Conservation (phyloP, 2,113 vertebrate genomes). For the Pelmatolapia mariae region DNA sequence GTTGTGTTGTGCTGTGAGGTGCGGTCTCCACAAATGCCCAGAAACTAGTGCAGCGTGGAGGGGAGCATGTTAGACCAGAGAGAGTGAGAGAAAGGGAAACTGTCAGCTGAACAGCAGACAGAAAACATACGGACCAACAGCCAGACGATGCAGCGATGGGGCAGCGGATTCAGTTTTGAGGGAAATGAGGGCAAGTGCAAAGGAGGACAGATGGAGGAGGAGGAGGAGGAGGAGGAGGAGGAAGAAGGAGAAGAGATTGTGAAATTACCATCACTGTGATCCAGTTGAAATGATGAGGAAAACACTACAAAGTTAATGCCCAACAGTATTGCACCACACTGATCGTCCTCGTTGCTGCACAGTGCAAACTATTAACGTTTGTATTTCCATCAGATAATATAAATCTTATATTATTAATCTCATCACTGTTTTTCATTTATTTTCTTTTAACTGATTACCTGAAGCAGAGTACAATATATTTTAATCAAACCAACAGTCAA, state of each 20-base stretch:
- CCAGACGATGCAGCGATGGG: constrained; percentile 5
- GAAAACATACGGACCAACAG: neutral
- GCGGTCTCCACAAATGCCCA: constrained; percentile 16
- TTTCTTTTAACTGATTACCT: neutral
- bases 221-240: neutral
- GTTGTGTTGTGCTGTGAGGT: neutral
- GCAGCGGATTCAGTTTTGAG: neutral
- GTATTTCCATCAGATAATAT: neutral
- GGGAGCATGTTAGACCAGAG: neutral
- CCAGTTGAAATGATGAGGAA: neutral
- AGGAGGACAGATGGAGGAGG: constrained; percentile 13
- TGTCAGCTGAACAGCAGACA: constrained; percentile 10
- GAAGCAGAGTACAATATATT: neutral
- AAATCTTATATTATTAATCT: neutral
- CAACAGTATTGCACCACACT: neutral
- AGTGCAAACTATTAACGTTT: neutral
- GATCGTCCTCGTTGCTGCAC: neutral
- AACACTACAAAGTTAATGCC: neutral
- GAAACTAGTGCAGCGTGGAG: constrained; percentile 36
- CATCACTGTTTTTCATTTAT: neutral
- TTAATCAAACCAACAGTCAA: neutral
- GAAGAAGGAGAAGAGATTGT: neutral
- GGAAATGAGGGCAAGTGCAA: constrained; percentile 15
- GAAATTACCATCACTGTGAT: neutral
- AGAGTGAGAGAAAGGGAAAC: neutral